Conservation (phyloP, 23 tunicate genomes). For the Diplosoma virens region DNA sequence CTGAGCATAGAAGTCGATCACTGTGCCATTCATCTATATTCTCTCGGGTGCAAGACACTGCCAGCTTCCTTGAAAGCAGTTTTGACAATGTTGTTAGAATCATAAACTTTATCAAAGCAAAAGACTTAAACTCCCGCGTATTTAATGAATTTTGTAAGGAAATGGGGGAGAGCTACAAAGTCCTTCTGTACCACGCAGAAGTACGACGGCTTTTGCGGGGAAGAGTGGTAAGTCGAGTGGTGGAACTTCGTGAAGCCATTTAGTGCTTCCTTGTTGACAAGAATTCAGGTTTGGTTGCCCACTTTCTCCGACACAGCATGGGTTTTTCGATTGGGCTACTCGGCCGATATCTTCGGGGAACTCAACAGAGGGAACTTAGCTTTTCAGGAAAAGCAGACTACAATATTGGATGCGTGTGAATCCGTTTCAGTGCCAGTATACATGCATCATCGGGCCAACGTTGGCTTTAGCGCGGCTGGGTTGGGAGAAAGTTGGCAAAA, state of each 20-base stretch:
- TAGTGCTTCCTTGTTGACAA: conserved; percentile 19
- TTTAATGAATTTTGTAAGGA: background rate
- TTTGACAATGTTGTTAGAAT: conserved; percentile 23
- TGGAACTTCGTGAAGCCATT: background rate
- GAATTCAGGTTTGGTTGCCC: conserved; percentile 9
- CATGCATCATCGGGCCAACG: too few species aligned
- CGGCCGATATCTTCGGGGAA: background rate
- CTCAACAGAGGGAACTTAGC: conserved; percentile 16
- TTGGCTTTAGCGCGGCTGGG: too few species aligned
- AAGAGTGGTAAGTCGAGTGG: conserved; percentile 10
- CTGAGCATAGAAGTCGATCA: too few species aligned
- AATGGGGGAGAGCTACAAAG: conserved; percentile 18
- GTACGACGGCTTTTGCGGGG: conserved; percentile 15
- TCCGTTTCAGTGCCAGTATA: conserved; percentile 18
- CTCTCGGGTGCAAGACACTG: too few species aligned
- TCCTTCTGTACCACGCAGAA: background rate
- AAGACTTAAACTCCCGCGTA: conserved; percentile 11
- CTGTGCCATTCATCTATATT: too few species aligned
- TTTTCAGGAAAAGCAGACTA: conserved; percentile 13
- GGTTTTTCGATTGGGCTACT: background rate
- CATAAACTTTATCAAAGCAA: conserved; percentile 10
- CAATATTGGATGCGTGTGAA: background rate
- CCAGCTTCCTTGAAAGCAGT: conserved; percentile 25
- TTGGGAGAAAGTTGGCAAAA: too few species aligned
- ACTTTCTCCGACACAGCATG: conserved; percentile 20